Evolutionary conservation across 2,113 vertebrate species (phyloP).

Genomic region (Labeo catla): DNA sequence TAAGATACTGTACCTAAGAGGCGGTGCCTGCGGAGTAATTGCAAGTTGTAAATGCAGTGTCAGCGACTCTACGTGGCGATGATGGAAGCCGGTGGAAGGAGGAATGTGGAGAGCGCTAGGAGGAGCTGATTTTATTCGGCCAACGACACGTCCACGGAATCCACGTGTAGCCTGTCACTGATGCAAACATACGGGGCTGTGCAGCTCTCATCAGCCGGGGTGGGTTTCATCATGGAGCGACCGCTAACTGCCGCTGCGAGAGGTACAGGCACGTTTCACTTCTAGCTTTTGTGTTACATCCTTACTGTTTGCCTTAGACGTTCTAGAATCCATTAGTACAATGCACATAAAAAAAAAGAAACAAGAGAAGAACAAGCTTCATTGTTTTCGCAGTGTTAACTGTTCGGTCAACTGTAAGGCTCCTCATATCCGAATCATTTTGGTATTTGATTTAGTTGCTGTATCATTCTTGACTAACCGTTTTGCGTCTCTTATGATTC

Average conservation of each 20-base stretch:
- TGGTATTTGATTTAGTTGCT: background rate
- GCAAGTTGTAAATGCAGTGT: background rate
- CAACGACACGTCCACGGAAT: conserved; percentile 43
- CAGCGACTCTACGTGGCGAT: conserved; percentile 43
- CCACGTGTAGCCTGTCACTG: conserved; percentile 42
- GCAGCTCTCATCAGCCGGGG: conserved; percentile 4
- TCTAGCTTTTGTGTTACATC: background rate
- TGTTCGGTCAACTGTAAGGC: background rate
- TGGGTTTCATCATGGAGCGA: conserved; percentile 6
- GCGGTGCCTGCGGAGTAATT: background rate
- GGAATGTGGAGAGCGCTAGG: background rate
- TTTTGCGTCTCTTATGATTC: background rate
- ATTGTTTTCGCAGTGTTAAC: background rate
- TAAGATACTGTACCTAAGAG: background rate
- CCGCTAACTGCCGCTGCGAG: background rate
- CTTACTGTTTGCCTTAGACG: background rate
- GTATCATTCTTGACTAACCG: background rate
- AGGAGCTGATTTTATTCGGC: conserved; percentile 17
- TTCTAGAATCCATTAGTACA: background rate
- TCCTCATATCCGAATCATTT: background rate
- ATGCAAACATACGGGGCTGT: conserved; percentile 15
- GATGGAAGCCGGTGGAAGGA: background rate
- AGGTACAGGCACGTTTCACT: conserved; percentile 5
- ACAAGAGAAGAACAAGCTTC: background rate
- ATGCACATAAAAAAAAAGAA: background rate